Percentiles rank a stretch among this genome's conserved stretches.
Evolutionary conservation across 2,888 invertebrate species (phyloP).

Genomic region (Kryphioiulus occultus): DNA sequence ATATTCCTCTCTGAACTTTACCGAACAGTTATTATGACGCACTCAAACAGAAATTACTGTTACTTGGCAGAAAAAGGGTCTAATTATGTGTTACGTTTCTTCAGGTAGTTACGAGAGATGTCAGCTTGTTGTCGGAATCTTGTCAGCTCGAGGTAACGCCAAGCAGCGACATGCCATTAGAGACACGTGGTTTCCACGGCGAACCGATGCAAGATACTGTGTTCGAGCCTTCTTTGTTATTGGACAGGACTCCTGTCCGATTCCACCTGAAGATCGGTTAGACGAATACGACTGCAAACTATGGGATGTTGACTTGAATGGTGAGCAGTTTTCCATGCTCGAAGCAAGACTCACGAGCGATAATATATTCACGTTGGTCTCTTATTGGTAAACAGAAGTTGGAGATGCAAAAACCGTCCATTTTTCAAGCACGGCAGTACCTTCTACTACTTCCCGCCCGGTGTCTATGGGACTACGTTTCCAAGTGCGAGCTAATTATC

Average conservation of each 20-base stretch:
- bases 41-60: not conserved
- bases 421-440: not conserved
- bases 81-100: not conserved
- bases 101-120: not conserved
- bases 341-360: not conserved
- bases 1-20: too few relatives aligned
- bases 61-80: not conserved
- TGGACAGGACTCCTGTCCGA: constrained; percentile 13
- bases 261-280: constrained; percentile 42
- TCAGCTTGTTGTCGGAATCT: constrained; percentile 41
- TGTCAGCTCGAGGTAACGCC: not conserved
- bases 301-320: not conserved
- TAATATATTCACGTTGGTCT: not conserved
- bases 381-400: not conserved
- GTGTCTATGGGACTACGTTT: not conserved
- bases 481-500: not conserved
- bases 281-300: constrained; percentile 21
- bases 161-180: constrained; percentile 15
- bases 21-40: too few relatives aligned
- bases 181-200: constrained; percentile 2
- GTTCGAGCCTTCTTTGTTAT: not conserved
- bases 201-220: not conserved
- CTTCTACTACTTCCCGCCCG: not conserved
- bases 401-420: not conserved
- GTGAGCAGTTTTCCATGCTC: not conserved